These are phyloP conservation scores for Dreissena polymorpha DNA, from an alignment of 1,140 invertebrate species.

Conservation along the genomic window DNA sequence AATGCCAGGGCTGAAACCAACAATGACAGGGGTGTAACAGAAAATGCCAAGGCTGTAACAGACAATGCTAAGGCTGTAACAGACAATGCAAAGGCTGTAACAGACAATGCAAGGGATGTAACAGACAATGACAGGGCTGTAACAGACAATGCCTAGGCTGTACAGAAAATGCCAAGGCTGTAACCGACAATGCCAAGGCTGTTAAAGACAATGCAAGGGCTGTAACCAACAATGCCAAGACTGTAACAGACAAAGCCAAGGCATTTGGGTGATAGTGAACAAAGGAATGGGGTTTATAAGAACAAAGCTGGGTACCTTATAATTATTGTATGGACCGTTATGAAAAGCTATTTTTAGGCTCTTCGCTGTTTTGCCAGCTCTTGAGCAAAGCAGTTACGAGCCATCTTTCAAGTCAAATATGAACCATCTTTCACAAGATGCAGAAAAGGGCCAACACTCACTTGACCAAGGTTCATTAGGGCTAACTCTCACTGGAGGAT, in stretches of 20 bases:
- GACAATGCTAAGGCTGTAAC: neutral
- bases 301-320: neutral
- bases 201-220: neutral
- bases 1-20: neutral
- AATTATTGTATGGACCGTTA: neutral
- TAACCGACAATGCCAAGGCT: neutral
- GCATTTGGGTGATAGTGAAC: neutral
- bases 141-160: neutral
- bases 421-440: no score
- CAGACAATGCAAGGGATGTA: neutral
- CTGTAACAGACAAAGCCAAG: neutral
- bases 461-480: no score
- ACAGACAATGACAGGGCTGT: neutral
- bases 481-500: no score
- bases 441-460: no score
- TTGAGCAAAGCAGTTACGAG: no score
- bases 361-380: neutral
- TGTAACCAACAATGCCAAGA: slow-evolving; percentile 1
- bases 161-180: neutral
- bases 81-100: neutral
- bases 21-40: no score
- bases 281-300: neutral
- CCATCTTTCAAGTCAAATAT: no score
- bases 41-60: neutral
- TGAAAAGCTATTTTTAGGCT: neutral